A percentile compares a stretch with the other conserved stretches of the same genome.
Conservation (phyloP, 2,797 vertebrate species). For the Gymnodraco acuticeps region DNA sequence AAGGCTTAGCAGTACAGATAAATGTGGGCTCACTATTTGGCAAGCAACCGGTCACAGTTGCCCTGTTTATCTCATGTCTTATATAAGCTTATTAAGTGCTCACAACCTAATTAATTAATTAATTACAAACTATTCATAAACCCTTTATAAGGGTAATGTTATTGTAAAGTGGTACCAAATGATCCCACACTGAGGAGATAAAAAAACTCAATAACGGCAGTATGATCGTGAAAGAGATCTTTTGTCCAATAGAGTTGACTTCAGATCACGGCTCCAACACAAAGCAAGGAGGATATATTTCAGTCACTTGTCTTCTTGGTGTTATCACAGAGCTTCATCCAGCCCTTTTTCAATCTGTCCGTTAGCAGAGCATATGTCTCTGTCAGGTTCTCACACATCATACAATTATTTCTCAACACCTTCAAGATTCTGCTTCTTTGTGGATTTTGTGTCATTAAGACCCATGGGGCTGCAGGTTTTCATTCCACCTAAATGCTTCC, state of each 20-base stretch:
- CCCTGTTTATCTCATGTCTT: too few species aligned
- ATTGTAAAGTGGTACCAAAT: too few species aligned
- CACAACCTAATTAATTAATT: too few species aligned
- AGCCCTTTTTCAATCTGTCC: slow-evolving; percentile 30
- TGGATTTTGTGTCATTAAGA: slow-evolving; percentile 1
- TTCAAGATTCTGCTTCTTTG: slow-evolving; percentile 14
- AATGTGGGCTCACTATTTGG: too few species aligned
- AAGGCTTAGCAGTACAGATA: too few species aligned
- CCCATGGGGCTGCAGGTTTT: slow-evolving; percentile 11
- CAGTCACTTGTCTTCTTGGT: slow-evolving; percentile 8
- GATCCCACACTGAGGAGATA: slow-evolving; percentile 31
- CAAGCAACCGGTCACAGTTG: too few species aligned
- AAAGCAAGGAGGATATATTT: slow-evolving; percentile 16
- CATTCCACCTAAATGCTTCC: slow-evolving; percentile 24
- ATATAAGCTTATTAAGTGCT: too few species aligned
- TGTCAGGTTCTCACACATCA: slow-evolving; percentile 27
- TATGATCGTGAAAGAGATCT: slow-evolving; percentile 25
- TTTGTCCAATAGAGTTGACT: slow-evolving; percentile 29
- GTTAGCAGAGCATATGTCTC: slow-evolving; percentile 24
- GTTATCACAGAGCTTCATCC: slow-evolving; percentile 20
- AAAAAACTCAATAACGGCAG: slow-evolving; percentile 29
- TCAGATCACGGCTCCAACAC: slow-evolving; percentile 10
- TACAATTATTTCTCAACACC: slow-evolving; percentile 18
- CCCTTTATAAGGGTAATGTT: too few species aligned
- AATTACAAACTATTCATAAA: too few species aligned